phyloP scores from a whole-genome alignment of 2,113 vertebrate species.

The Galbula dea region DNA sequence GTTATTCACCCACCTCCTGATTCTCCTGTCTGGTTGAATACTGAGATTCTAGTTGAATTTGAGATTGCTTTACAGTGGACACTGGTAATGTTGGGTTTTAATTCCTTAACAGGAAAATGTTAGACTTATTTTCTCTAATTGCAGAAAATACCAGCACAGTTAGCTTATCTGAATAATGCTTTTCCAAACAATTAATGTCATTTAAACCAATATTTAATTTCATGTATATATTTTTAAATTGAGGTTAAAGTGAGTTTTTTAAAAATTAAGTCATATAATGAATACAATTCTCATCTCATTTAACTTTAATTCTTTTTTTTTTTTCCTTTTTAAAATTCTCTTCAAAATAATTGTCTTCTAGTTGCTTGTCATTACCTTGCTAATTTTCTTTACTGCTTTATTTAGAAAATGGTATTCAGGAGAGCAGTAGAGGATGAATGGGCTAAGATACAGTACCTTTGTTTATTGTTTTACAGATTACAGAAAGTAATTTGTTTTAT shows the following conservation, averaged over 20 bases:
- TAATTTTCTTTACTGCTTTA: not conserved
- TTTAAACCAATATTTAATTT: not conserved
- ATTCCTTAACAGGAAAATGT: not conserved
- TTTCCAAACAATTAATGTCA: not conserved
- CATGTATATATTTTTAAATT: not conserved
- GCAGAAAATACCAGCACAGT: not conserved
- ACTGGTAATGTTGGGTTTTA: not conserved
- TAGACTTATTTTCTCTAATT: not conserved
- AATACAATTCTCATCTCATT: slow-evolving; percentile 3
- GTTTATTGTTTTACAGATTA: slow-evolving; percentile 39
- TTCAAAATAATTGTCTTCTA: not conserved
- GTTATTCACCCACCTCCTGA: too few relatives aligned
- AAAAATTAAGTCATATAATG: not conserved
- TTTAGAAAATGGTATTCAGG: slow-evolving; percentile 1
- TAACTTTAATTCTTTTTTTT: not conserved
- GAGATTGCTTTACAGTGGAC: not conserved
- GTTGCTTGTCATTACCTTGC: not conserved
- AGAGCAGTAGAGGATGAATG: slow-evolving; percentile 1
- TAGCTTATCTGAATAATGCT: not conserved
- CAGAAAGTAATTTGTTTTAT: slow-evolving; percentile 30
- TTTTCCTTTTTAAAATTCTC: not conserved
- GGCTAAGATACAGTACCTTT: slow-evolving; percentile 18
- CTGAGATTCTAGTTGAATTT: too few relatives aligned
- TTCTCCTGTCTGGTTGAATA: too few relatives aligned
- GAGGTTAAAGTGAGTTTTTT: not conserved